Conservation (phyloP, 30 jellyfish, hydroid and myxozoan species). For the Turritopsis dohrnii region DNA sequence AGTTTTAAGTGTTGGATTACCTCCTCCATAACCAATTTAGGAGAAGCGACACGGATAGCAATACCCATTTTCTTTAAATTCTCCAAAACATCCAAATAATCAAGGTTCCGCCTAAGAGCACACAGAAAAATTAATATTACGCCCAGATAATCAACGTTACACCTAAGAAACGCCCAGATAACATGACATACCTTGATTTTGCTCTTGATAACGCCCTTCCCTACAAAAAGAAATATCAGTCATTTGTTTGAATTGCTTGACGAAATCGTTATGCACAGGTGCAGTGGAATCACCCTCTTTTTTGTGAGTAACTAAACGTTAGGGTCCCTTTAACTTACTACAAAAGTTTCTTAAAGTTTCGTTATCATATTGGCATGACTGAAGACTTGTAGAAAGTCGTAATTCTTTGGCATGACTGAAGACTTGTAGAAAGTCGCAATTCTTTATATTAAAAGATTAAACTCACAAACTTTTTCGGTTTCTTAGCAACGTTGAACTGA, state of each 20-base stretch:
- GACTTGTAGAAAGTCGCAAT: too few species aligned
- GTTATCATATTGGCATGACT: too few species aligned
- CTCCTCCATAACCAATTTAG: constrained; percentile 97
- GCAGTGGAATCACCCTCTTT: not conserved
- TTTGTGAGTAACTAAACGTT: too few species aligned
- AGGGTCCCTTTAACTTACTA: too few species aligned
- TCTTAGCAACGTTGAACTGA: too few species aligned
- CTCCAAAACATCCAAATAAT: constrained; percentile 68
- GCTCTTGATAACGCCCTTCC: constrained; percentile 80
- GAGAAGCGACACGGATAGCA: constrained; percentile 96
- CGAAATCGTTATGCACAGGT: not conserved
- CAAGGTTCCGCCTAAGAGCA: constrained; percentile 81
- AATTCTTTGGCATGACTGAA: too few species aligned
- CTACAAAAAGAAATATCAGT: constrained; percentile 21
- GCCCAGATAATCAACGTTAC: constrained; percentile 72
- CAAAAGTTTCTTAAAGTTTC: too few species aligned
- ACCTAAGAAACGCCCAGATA: constrained; percentile 66
- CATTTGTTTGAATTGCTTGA: not conserved
- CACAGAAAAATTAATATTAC: too few species aligned
- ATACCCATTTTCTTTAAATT: constrained; percentile 67
- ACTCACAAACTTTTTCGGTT: too few species aligned
- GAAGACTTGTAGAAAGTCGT: too few species aligned
- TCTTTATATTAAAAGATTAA: too few species aligned
- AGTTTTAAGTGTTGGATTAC: too few species aligned
- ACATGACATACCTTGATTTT: constrained; percentile 62